Evolutionary conservation across 2,797 vertebrate species (phyloP), one percentile per base, ranked within the genome.

Genomic region (Sphaeramia orbicularis): DNA sequence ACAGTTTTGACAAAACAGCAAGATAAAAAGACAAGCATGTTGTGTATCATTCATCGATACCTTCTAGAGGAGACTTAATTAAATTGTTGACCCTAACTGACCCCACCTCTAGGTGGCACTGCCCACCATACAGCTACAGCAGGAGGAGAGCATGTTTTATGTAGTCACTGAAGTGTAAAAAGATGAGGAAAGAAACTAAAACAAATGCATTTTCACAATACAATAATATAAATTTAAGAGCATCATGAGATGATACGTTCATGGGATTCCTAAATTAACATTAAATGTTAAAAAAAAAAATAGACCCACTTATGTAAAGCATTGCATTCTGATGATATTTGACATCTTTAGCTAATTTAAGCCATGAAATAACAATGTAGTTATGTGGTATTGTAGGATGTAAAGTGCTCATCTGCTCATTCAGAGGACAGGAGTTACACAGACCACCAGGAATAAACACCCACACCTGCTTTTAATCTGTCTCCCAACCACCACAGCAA

Each of bases 101-200:
- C 85, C 85, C 62, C 63, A 73, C 90, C 87, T 86, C 85, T 90
- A 90, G 90, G 50, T 82, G 89, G 87, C 89, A 84, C 83, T 87
- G 73, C 73, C 81, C 75, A 71, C 85, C 79, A 66, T 53, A 21
- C 7, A 75, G 65, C 76, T 24, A 24, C 21, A 24, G 21, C 21
- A 24, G 21, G 21, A 64, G 44, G 18, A 21, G 40, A 61, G 21
- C 14, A 49, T 37, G 10, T 5, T 7, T 16, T 37, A 14, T 48
- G 12, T 6, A 15, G 12, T 38, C 32, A 48, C 36, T 32, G 14
- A 38, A 50, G 43, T 16, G n/a, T 10, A 40, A 50, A 53, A 4
- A 35, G 15, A 53, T 49, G 8, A 13, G 21, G 21, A n/a, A 38
- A 52, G 7, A 2, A 54, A 10, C 2, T 0, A 12, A 24, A 8